A percentile compares a stretch with the other conserved stretches of the same genome.
phyloP scores from a whole-genome alignment of 2,888 invertebrate species.

The Ypsolopha sequella region DNA sequence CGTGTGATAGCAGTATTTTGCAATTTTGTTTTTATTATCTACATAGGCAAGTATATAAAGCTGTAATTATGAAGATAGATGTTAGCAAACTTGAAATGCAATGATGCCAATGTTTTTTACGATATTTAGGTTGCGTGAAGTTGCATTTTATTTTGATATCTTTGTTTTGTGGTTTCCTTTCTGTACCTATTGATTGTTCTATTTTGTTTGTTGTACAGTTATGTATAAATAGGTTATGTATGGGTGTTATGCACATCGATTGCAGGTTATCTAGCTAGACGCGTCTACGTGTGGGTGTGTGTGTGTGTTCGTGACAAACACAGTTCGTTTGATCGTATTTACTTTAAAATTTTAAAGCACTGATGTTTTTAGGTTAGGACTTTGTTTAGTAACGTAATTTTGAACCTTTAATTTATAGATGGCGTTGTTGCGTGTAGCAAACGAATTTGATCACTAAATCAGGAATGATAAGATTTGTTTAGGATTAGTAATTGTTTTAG shows the following conservation, averaged over 20 bases:
- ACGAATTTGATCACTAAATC: too few relatives aligned
- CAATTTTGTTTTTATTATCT: slow-evolving; percentile 21
- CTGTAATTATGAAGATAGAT: slow-evolving; percentile 10
- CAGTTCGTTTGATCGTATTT: slow-evolving; percentile 6
- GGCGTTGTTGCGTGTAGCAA: not conserved
- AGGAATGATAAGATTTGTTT: too few relatives aligned
- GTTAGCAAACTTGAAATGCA: slow-evolving; percentile 33
- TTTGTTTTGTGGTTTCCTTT: not conserved
- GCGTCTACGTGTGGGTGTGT: slow-evolving; percentile 7
- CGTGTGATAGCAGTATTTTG: slow-evolving; percentile 15
- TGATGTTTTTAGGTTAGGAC: slow-evolving; percentile 16
- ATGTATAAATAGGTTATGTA: not conserved
- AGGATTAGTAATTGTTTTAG: too few relatives aligned
- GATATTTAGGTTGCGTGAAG: not conserved
- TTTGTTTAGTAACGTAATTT: too few relatives aligned
- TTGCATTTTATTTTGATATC: not conserved
- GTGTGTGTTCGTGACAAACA: slow-evolving; percentile 22
- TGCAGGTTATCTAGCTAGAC: not conserved
- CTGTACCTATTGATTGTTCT: slow-evolving; percentile 2
- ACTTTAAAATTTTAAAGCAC: slow-evolving; percentile 16
- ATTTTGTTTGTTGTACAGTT: not conserved
- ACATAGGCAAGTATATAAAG: slow-evolving; percentile 18
- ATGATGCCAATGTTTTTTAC: slow-evolving; percentile 23
- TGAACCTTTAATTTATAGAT: not conserved
- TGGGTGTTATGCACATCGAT: slow-evolving; percentile 13